Percentiles rank a stretch among this genome's conserved stretches.
phyloP scores from a whole-genome alignment of 2,888 invertebrate species.

The Danaus chrysippus region DNA sequence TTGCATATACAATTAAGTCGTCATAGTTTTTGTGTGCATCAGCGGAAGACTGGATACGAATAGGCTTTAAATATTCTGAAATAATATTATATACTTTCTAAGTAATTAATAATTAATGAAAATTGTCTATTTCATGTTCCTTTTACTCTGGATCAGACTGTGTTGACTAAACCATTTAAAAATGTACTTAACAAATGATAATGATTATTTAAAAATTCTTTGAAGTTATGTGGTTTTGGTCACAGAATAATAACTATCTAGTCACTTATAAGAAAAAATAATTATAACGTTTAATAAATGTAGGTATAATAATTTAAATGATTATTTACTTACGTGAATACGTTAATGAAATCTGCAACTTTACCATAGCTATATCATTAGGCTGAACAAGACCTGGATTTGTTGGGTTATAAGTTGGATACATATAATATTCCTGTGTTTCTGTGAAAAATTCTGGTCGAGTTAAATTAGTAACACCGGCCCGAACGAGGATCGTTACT shows the following conservation, averaged over 20 bases:
- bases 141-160: background rate
- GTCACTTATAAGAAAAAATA: background rate
- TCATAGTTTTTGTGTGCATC: slow-evolving; percentile 54
- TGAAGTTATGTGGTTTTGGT: too few species aligned
- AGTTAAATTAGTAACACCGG: slow-evolving; percentile 49
- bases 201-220: too few species aligned
- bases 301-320: background rate
- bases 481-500: slow-evolving; percentile 50
- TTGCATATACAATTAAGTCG: slow-evolving; percentile 44
- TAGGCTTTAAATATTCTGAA: slow-evolving; percentile 48
- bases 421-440: slow-evolving; percentile 52
- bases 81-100: slow-evolving; percentile 11
- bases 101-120: background rate
- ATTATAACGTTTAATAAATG: background rate
- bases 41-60: slow-evolving; percentile 49
- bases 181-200: too few species aligned
- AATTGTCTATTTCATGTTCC: background rate
- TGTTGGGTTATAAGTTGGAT: slow-evolving; percentile 50
- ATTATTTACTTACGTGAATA: slow-evolving; percentile 45
- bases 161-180: too few species aligned
- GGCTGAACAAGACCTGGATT: slow-evolving; percentile 49
- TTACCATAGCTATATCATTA: slow-evolving; percentile 56
- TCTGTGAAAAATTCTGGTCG: slow-evolving; percentile 51
- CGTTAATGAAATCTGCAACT: slow-evolving; percentile 40
- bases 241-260: background rate